Evolutionary conservation across 2,888 invertebrate species (phyloP).

Genomic region (Scaptomyza parva): DNA sequence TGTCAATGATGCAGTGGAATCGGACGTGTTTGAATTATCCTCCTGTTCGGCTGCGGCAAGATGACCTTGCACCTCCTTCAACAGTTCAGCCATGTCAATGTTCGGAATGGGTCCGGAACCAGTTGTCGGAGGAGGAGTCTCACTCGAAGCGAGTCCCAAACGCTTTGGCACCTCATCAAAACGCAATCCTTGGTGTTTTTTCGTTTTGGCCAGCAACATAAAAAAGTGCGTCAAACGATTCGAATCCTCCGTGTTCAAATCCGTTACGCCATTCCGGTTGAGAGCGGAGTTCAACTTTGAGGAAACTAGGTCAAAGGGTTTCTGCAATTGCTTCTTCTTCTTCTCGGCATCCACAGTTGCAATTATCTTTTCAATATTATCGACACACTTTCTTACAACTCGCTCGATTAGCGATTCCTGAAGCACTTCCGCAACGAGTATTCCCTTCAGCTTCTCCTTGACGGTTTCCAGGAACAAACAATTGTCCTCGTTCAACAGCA

Average conservation of each 20-base stretch:
- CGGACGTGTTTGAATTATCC: too few relatives aligned
- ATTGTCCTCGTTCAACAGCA: slow-evolving; percentile 90
- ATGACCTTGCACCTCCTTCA: slow-evolving; percentile 75
- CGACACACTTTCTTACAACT: slow-evolving; percentile 90
- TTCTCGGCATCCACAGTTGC: slow-evolving; percentile 84
- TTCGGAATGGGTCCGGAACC: neutral
- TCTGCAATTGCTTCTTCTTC: slow-evolving; percentile 31
- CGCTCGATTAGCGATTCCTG: slow-evolving; percentile 87
- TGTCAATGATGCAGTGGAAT: too few relatives aligned
- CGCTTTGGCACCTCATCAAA: slow-evolving; percentile 39
- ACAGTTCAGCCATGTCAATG: slow-evolving; percentile 59
- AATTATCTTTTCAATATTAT: slow-evolving; percentile 91
- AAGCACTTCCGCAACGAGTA: slow-evolving; percentile 89
- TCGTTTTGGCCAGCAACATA: slow-evolving; percentile 88
- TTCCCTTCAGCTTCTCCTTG: slow-evolving; percentile 93
- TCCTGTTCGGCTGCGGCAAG: slow-evolving; percentile 16
- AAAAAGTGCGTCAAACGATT: slow-evolving; percentile 92
- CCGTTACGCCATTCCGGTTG: slow-evolving; percentile 91
- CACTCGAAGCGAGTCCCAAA: slow-evolving; percentile 19
- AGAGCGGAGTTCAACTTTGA: slow-evolving; percentile 92
- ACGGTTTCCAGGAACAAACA: slow-evolving; percentile 93
- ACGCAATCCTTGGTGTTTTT: slow-evolving; percentile 30
- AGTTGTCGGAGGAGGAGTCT: neutral
- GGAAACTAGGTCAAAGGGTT: slow-evolving; percentile 90
- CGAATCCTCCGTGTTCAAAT: slow-evolving; percentile 91